These are phyloP conservation scores for Drosophila falleni DNA, from an alignment of 2,888 invertebrate genomes.

Conservation along the genomic window DNA sequence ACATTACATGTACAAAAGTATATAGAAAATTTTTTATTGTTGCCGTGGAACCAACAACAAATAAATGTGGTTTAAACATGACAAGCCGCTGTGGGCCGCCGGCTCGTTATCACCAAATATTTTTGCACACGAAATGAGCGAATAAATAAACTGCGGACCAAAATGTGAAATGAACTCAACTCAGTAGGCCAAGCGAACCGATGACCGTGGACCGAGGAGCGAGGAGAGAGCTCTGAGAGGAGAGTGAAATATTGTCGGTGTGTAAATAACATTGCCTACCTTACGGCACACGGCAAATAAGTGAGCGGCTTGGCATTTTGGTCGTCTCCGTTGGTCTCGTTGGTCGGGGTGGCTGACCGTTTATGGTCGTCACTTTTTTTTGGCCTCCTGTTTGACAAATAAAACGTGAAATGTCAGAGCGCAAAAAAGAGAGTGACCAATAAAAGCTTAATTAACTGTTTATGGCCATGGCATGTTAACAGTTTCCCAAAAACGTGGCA, in stretches of 20 bases:
- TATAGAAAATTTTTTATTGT: slow-evolving; percentile 63
- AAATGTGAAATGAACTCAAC: slow-evolving; percentile 26
- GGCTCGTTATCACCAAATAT: slow-evolving; percentile 80
- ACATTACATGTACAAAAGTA: slow-evolving; percentile 23
- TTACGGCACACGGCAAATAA: slow-evolving; percentile 58
- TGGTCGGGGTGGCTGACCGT: slow-evolving; percentile 52
- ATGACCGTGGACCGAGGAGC: background rate
- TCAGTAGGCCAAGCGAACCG: slow-evolving; percentile 5
- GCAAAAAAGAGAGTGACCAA: slow-evolving; percentile 74
- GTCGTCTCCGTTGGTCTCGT: slow-evolving; percentile 14
- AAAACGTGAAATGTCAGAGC: slow-evolving; percentile 75
- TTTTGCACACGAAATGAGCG: slow-evolving; percentile 80
- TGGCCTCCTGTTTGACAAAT: slow-evolving; percentile 73
- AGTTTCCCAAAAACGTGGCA: slow-evolving; percentile 37
- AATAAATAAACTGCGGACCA: slow-evolving; percentile 67
- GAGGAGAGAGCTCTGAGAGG: background rate
- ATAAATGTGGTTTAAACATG: slow-evolving; percentile 81
- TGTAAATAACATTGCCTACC: slow-evolving; percentile 56
- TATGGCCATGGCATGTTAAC: slow-evolving; percentile 77
- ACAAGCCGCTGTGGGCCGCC: slow-evolving; percentile 70
- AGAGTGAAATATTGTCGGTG: slow-evolving; percentile 8
- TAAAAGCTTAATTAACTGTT: slow-evolving; percentile 81
- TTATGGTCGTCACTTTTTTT: slow-evolving; percentile 78
- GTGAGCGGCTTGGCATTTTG: slow-evolving; percentile 37
- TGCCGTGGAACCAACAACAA: slow-evolving; percentile 58